Evolutionary conservation across 2,797 vertebrate species (phyloP).

Genomic region (Mormyrops attenuatus): DNA sequence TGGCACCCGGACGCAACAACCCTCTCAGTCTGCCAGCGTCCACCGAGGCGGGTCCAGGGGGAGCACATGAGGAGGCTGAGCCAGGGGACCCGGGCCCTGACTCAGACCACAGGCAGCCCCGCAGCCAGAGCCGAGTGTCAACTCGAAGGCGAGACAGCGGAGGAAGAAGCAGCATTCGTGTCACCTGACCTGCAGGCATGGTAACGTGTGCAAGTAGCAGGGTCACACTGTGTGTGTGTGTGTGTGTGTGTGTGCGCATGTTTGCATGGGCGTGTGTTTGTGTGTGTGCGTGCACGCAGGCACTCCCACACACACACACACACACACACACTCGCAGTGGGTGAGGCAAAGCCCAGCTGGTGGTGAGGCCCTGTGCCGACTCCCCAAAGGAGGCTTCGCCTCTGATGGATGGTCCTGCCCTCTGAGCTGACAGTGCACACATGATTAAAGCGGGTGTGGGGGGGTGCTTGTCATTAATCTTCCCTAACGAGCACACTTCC

Average conservation of each 20-base stretch:
- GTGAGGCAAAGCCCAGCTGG: not conserved
- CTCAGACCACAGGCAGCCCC: conserved; percentile 38
- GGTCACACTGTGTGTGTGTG: not conserved
- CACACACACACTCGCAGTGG: not conserved
- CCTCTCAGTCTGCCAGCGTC: conserved; percentile 7
- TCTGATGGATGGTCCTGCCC: conserved; percentile 16
- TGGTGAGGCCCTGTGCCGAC: conserved; percentile 10
- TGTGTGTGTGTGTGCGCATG: not conserved
- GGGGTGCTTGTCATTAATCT: conserved; percentile 9
- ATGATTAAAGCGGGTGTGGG: not conserved
- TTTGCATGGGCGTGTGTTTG: not conserved
- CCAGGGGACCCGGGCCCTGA: conserved; percentile 44
- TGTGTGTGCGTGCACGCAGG: not conserved
- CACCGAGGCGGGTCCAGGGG: conserved; percentile 18
- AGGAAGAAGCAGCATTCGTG: not conserved
- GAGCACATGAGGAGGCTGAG: conserved; percentile 47
- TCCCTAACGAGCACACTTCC: not conserved
- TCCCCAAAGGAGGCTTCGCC: not conserved
- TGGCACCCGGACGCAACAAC: not conserved
- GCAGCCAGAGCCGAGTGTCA: not conserved
- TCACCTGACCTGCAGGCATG: conserved; percentile 43
- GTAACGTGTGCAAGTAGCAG: conserved; percentile 37
- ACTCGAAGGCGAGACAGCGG: not conserved
- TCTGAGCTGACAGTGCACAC: not conserved
- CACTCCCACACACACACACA: too few relatives aligned